phyloP scores from a whole-genome alignment of 1,140 invertebrate species.

The Panonychus citri region DNA sequence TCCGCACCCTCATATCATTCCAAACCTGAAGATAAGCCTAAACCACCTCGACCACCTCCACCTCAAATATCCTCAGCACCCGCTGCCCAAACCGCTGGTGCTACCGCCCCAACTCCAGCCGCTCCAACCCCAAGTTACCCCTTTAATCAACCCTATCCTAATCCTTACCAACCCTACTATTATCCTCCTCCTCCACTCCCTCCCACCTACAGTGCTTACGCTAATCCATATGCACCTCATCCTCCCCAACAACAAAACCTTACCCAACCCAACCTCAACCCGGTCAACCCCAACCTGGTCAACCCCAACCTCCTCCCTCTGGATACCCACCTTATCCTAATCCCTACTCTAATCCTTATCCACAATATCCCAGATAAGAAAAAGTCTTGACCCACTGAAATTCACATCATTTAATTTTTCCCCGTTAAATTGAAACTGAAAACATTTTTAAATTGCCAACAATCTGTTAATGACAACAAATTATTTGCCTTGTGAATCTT shows the following conservation, averaged over 20 bases:
- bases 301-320: background rate
- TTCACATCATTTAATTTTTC: too few species aligned
- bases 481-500: too few species aligned
- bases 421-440: too few species aligned
- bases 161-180: constrained; percentile 6
- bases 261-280: background rate
- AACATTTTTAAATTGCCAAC: too few species aligned
- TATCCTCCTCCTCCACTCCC: constrained; percentile 7
- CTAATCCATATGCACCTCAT: constrained; percentile 2
- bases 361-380: background rate
- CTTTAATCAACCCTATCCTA: constrained; percentile 2
- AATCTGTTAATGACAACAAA: too few species aligned
- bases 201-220: background rate
- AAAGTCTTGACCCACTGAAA: too few species aligned
- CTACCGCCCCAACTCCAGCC: background rate
- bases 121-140: background rate
- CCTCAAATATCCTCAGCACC: background rate
- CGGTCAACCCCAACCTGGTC: too few species aligned
- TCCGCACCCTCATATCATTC: constrained; percentile 30
- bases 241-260: background rate
- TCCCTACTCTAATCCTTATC: background rate
- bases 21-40: background rate
- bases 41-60: background rate
- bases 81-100: background rate
- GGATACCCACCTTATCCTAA: background rate